A percentile compares a stretch with the other conserved stretches of the same genome.
Evolutionary conservation across 1,140 invertebrate species (phyloP).

Genomic region (Camponotus pennsylvanicus): DNA sequence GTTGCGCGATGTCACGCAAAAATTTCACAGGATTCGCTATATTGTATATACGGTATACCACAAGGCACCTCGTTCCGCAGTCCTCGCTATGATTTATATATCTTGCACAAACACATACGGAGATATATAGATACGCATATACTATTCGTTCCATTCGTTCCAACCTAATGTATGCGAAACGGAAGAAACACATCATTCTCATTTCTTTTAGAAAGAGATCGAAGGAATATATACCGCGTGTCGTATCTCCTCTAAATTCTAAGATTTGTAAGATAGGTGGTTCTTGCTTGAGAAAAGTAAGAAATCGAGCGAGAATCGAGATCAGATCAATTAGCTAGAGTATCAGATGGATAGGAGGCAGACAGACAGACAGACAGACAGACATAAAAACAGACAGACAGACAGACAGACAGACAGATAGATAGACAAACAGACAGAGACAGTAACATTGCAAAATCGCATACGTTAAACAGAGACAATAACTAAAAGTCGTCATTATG

Average conservation of each 20-base stretch:
- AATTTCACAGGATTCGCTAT: neutral
- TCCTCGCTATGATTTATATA: slow-evolving; percentile 52
- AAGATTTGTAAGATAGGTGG: slow-evolving; percentile 35
- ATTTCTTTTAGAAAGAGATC: slow-evolving; percentile 26
- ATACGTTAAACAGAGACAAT: slow-evolving; percentile 73
- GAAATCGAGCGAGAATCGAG: slow-evolving; percentile 69
- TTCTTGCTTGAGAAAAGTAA: slow-evolving; percentile 70
- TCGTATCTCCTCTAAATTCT: slow-evolving; percentile 50
- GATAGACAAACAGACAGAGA: slow-evolving; percentile 78
- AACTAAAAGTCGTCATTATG: slow-evolving; percentile 69
- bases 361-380: slow-evolving; percentile 67
- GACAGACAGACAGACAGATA: slow-evolving; percentile 71
- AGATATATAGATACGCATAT: slow-evolving; percentile 16
- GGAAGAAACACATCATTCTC: slow-evolving; percentile 46
- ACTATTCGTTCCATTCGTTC: slow-evolving; percentile 67
- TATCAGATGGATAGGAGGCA: slow-evolving; percentile 69
- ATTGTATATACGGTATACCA: neutral
- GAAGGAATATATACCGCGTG: neutral
- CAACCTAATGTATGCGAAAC: slow-evolving; percentile 50
- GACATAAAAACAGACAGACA: slow-evolving; percentile 61
- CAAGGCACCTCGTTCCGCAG: slow-evolving; percentile 50
- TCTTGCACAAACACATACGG: slow-evolving; percentile 39
- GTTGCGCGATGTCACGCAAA: slow-evolving; percentile 12
- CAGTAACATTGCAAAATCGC: slow-evolving; percentile 69
- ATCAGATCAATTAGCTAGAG: slow-evolving; percentile 68